Evolutionary conservation across 2,797 vertebrate species (phyloP).

Genomic region (Ctenopoma multispine): DNA sequence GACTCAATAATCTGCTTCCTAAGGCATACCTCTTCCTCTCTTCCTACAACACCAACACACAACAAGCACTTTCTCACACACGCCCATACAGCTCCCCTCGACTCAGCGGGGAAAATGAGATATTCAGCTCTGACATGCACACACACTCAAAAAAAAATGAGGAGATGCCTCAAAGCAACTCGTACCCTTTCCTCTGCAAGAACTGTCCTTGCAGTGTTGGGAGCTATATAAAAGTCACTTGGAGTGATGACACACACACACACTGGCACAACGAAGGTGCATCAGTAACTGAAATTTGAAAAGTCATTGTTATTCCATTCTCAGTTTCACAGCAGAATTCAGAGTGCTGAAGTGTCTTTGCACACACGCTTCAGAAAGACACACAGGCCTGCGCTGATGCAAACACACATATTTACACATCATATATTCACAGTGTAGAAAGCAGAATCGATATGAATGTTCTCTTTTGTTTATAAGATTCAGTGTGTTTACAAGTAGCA

Average conservation of each 20-base stretch:
- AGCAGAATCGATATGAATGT: slow-evolving; percentile 11
- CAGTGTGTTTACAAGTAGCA: background rate
- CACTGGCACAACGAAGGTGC: slow-evolving; percentile 15
- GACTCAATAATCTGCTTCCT: slow-evolving; percentile 78
- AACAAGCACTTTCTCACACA: slow-evolving; percentile 47
- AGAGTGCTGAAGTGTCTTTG: background rate
- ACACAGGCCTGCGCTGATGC: background rate
- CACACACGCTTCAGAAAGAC: background rate
- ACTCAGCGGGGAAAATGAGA: slow-evolving; percentile 59
- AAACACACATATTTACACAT: background rate
- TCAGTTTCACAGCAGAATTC: slow-evolving; percentile 26
- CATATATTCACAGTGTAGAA: background rate
- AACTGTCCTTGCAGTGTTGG: slow-evolving; percentile 36
- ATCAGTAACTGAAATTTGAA: slow-evolving; percentile 39
- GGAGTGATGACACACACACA: slow-evolving; percentile 6
- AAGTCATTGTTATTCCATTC: slow-evolving; percentile 23
- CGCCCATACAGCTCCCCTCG: slow-evolving; percentile 17
- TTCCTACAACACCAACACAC: slow-evolving; percentile 51
- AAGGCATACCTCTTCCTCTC: slow-evolving; percentile 59
- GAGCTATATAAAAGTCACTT: slow-evolving; percentile 36
- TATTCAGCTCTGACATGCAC: slow-evolving; percentile 55
- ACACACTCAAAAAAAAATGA: slow-evolving; percentile 21
- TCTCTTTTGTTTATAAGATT: slow-evolving; percentile 4
- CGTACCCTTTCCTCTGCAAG: slow-evolving; percentile 39
- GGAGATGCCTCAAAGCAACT: slow-evolving; percentile 56